Evolutionary conservation across 2,797 vertebrate species (phyloP).

Genomic region (Nannoperca obscura): DNA sequence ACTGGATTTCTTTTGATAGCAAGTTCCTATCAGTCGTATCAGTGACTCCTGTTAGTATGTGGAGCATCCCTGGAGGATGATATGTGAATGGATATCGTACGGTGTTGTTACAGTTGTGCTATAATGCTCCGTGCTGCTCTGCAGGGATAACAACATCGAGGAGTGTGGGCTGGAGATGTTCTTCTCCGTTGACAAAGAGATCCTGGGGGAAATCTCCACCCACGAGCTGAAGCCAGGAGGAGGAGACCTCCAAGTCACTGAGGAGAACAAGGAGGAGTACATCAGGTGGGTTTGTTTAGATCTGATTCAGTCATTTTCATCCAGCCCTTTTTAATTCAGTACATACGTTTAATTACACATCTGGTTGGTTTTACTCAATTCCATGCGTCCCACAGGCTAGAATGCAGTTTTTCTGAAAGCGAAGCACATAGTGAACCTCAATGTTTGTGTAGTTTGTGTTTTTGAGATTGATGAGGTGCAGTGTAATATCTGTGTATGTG

Average conservation of each 20-base stretch:
- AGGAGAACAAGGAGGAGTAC: constrained; percentile 99
- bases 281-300: constrained; percentile 88
- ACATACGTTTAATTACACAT: neutral
- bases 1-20: neutral
- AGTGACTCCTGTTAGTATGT: neutral
- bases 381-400: too few species aligned
- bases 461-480: constrained; percentile 52
- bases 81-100: neutral
- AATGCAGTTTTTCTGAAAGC: neutral
- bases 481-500: constrained; percentile 85
- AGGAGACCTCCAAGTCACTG: constrained; percentile 94
- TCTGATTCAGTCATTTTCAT: neutral
- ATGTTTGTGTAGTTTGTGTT: neutral
- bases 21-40: neutral
- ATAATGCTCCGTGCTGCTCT: constrained; percentile 9
- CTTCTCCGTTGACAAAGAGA: constrained; percentile 98
- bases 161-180: constrained; percentile 99
- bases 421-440: neutral
- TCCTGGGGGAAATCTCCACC: constrained; percentile 96
- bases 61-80: neutral
- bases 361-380: neutral
- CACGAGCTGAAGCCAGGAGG: constrained; percentile 95
- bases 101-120: neutral
- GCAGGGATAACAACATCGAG: constrained; percentile 96
- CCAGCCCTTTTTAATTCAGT: neutral